A percentile compares a stretch with the other conserved stretches of the same genome.
These are phyloP conservation scores for Diplolepis rosae DNA, from an alignment of 2,888 invertebrate genomes.

Conservation along the genomic window DNA sequence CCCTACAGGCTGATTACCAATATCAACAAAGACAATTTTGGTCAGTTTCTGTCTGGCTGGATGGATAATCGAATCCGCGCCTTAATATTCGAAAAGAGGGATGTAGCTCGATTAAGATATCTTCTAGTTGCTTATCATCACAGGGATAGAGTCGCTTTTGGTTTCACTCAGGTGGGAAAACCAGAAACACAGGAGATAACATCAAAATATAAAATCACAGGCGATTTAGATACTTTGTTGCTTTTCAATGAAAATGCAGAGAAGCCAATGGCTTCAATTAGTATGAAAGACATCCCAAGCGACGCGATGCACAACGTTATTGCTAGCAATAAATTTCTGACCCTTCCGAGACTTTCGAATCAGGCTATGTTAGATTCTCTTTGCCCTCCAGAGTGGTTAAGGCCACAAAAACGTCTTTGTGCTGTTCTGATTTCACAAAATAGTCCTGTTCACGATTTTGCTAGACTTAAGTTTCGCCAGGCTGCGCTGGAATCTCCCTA, in stretches of 20 bases:
- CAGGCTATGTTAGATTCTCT: slow-evolving; percentile 89
- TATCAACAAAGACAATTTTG: slow-evolving; percentile 83
- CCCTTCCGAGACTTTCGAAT: slow-evolving; percentile 92
- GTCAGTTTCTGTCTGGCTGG: slow-evolving; percentile 90
- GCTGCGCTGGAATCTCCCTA: slow-evolving; percentile 83
- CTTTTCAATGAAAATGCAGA: slow-evolving; percentile 91
- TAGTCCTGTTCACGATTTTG: slow-evolving; percentile 77
- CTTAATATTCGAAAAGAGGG: slow-evolving; percentile 88
- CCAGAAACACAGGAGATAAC: slow-evolving; percentile 80
- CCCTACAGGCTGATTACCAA: slow-evolving; percentile 85
- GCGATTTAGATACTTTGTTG: slow-evolving; percentile 86
- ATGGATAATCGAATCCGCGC: slow-evolving; percentile 93
- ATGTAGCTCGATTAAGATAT: slow-evolving; percentile 87
- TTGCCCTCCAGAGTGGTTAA: slow-evolving; percentile 92
- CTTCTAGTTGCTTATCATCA: slow-evolving; percentile 91
- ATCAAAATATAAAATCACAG: slow-evolving; percentile 82
- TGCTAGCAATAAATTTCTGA: slow-evolving; percentile 90
- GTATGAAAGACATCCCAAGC: slow-evolving; percentile 92
- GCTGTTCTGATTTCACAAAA: slow-evolving; percentile 86
- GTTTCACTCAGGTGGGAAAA: slow-evolving; percentile 80
- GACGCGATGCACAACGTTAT: slow-evolving; percentile 92
- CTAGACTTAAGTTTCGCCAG: slow-evolving; percentile 82
- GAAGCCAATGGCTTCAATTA: slow-evolving; percentile 88
- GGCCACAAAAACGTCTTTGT: slow-evolving; percentile 83
- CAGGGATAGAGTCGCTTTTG: slow-evolving; percentile 89